Evolutionary conservation across 2,113 vertebrate species (phyloP).

Genomic region (Apteryx owenii): DNA sequence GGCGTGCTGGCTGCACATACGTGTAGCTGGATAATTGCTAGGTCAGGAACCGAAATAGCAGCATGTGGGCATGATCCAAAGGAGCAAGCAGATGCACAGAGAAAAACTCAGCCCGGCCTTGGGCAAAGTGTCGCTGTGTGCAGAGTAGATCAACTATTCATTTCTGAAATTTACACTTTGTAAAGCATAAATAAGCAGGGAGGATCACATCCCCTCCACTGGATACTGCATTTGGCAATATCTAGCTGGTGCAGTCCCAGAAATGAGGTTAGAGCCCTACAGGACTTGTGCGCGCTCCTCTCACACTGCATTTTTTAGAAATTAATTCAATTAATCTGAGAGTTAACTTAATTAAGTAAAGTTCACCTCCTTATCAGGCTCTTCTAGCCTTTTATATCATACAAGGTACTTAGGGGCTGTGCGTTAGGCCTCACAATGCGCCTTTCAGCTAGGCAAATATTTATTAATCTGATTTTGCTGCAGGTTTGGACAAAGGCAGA

Average conservation of each 20-base stretch:
- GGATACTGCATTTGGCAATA: not conserved
- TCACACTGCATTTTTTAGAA: not conserved
- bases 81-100: not conserved
- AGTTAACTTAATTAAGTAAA: slow-evolving; percentile 51
- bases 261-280: not conserved
- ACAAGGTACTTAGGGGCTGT: not conserved
- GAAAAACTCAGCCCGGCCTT: not conserved
- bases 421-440: not conserved
- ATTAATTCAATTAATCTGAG: slow-evolving; percentile 36
- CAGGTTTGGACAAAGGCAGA: not conserved
- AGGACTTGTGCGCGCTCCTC: not conserved
- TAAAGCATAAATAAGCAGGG: slow-evolving; percentile 41
- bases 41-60: slow-evolving; percentile 32
- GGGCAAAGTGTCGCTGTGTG: not conserved
- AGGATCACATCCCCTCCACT: not conserved
- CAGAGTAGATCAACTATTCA: slow-evolving; percentile 37
- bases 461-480: not conserved
- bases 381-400: not conserved
- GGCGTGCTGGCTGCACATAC: not conserved
- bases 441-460: slow-evolving; percentile 21
- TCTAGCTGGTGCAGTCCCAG: not conserved
- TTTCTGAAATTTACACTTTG: slow-evolving; percentile 56
- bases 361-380: slow-evolving; percentile 25
- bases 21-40: not conserved
- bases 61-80: slow-evolving; percentile 18